phyloP scores from a whole-genome alignment of 2,797 vertebrate species.

The Enteromius mattozi region DNA sequence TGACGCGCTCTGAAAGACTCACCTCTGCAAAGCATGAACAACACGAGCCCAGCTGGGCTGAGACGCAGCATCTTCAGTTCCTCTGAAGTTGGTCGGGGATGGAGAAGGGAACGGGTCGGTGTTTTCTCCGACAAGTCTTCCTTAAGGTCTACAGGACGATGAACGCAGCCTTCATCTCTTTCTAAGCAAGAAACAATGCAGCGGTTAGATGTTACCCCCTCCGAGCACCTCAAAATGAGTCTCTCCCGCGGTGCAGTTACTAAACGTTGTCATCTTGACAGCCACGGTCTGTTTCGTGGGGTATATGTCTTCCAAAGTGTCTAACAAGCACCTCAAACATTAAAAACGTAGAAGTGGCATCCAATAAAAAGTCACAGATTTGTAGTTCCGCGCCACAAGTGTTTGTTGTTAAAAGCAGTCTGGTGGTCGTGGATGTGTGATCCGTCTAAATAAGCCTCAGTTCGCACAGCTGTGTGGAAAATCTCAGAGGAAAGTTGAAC shows the following conservation, averaged over 20 bases:
- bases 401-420: constrained; percentile 3
- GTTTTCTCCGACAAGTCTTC: constrained; percentile 7
- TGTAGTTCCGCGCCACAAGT: constrained; percentile 40
- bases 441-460: constrained; percentile 20
- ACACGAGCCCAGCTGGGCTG: constrained; percentile 68
- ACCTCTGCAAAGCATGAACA: constrained; percentile 78
- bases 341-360: not conserved
- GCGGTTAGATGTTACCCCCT: constrained; percentile 5
- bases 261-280: constrained; percentile 13
- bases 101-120: constrained; percentile 37
- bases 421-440: not conserved
- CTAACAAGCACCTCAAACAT: not conserved
- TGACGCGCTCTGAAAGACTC: constrained; percentile 53
- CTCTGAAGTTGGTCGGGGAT: constrained; percentile 49
- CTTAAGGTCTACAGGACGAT: not conserved
- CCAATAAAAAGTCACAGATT: not conserved
- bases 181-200: not conserved
- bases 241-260: constrained; percentile 1
- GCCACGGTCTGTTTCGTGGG: constrained; percentile 1
- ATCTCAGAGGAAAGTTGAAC: constrained; percentile 35
- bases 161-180: constrained; percentile 19
- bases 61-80: constrained; percentile 62
- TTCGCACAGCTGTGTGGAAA: not conserved
- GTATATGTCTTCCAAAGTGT: not conserved
- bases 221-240: not conserved